Evolutionary conservation across 2,797 vertebrate species (phyloP).

Genomic region (Rhodeus uyekii): DNA sequence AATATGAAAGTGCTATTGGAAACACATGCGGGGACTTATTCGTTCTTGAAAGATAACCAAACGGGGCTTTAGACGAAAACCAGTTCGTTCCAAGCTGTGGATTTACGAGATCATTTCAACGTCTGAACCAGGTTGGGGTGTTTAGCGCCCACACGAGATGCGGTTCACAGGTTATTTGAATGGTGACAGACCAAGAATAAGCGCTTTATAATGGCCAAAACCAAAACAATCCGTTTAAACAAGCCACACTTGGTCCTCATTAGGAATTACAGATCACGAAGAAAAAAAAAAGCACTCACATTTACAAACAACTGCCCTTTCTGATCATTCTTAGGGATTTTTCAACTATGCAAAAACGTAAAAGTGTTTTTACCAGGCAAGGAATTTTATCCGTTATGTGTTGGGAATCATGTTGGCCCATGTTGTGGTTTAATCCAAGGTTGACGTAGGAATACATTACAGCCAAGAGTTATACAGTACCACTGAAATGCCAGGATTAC

Average conservation of each 20-base stretch:
- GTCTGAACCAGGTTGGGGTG: slow-evolving; percentile 69
- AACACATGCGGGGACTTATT: slow-evolving; percentile 70
- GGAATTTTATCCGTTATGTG: not conserved
- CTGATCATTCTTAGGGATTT: not conserved
- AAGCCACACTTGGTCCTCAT: slow-evolving; percentile 2
- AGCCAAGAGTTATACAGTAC: slow-evolving; percentile 13
- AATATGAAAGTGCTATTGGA: slow-evolving; percentile 68
- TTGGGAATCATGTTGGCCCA: not conserved
- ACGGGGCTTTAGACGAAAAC: slow-evolving; percentile 61
- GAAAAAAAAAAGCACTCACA: no score
- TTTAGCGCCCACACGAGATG: slow-evolving; percentile 62
- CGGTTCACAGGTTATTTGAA: slow-evolving; percentile 34
- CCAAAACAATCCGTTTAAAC: slow-evolving; percentile 12
- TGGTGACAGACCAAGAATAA: not conserved
- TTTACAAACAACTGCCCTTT: slow-evolving; percentile 1
- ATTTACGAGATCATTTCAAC: slow-evolving; percentile 58
- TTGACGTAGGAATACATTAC: slow-evolving; percentile 40
- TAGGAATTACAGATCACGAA: not conserved
- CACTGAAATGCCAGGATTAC: slow-evolving; percentile 37
- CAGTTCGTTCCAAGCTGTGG: slow-evolving; percentile 58
- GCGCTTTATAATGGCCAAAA: slow-evolving; percentile 6
- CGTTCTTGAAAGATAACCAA: slow-evolving; percentile 69
- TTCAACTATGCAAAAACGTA: slow-evolving; percentile 3
- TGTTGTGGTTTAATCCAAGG: slow-evolving; percentile 18
- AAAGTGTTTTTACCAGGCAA: slow-evolving; percentile 12